Percentiles rank a stretch among this genome's conserved stretches.
Conservation (phyloP, 2,888 invertebrate species). For the Scaptomyza caliginosa region DNA sequence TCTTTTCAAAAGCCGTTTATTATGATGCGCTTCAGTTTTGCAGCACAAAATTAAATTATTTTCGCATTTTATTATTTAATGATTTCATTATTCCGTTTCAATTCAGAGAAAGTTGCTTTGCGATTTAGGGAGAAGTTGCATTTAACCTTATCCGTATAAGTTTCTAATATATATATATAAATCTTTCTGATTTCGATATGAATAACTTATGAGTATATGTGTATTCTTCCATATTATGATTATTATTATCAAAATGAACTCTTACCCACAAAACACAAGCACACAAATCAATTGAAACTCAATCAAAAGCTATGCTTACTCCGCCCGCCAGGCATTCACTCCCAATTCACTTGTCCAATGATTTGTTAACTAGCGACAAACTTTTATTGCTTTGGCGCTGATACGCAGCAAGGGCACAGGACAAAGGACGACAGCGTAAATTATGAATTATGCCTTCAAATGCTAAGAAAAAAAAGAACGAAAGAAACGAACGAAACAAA, state of each 20-base stretch:
- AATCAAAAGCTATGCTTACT: slow-evolving; percentile 10
- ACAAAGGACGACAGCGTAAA: slow-evolving; percentile 43
- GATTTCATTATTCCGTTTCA: slow-evolving; percentile 49
- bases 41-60: slow-evolving; percentile 71
- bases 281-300: slow-evolving; percentile 46
- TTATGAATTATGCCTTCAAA: slow-evolving; percentile 70
- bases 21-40: slow-evolving; percentile 58
- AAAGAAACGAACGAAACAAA: slow-evolving; percentile 30
- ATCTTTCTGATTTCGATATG: not conserved
- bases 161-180: not conserved
- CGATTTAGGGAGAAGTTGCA: not conserved
- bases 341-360: slow-evolving; percentile 51
- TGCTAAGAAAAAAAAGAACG: slow-evolving; percentile 9
- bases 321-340: not conserved
- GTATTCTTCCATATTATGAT: not conserved
- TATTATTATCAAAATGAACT: slow-evolving; percentile 20
- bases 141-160: not conserved
- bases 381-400: slow-evolving; percentile 66
- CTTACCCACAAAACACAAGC: slow-evolving; percentile 9
- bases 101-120: slow-evolving; percentile 17
- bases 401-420: slow-evolving; percentile 21
- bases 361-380: slow-evolving; percentile 75
- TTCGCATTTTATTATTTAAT: slow-evolving; percentile 72
- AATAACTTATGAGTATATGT: slow-evolving; percentile 15
- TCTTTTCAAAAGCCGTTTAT: slow-evolving; percentile 66